Base-by-base conservation (phyloP, 2,797 vertebrate genomes). In the Pantherophis alleghaniensis region DNA sequence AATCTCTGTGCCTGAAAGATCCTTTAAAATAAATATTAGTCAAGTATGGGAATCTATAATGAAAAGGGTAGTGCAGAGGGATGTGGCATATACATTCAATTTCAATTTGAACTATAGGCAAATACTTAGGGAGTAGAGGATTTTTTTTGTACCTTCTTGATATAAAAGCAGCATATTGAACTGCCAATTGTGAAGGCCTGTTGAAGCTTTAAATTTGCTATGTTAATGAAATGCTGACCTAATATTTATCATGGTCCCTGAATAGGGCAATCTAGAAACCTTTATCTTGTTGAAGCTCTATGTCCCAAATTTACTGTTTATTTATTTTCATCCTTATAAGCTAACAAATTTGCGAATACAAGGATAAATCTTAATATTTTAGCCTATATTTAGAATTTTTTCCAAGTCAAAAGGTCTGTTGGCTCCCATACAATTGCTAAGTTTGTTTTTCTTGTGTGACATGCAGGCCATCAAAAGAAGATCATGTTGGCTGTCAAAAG, bases 381-480 rank as follows among this genome's bases (percentile, higher is more conserved):
- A 37, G 69, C 32, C 69, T 37, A 42, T 37, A 37, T 74, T 74
- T 37, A 74, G 16, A 74, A 37, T 74, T 37, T 2, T 74, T 74
- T 74, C 7, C 32, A 74, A 74, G 69, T 32, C 69, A 74, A 74
- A 37, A 74, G 0, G 7, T 59, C 18, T 59, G 57, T 59, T 59
- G 57, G 79, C 42, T 83, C 79, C 20, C 79, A 47, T 1, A 32
- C 47, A 24, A 53, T 32, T 60, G 57, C 57, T 32, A 7, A 79
- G 7, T 10, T 91, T 89, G 92, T 42, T 89, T 37, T 32, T 88
- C 59, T 66, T 53, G 16, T 53, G 20, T 86, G 86, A 69, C 91
- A 86, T 5, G 0, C 96, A 99, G 99, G 99, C 20, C 99, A 99
- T 95, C 99, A 99, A 97, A 99, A 99, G 98, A 99, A 99, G 98